These are phyloP conservation scores for Alviniconcha marisindica DNA, from an alignment of 1,140 invertebrate genomes.

Conservation along the genomic window DNA sequence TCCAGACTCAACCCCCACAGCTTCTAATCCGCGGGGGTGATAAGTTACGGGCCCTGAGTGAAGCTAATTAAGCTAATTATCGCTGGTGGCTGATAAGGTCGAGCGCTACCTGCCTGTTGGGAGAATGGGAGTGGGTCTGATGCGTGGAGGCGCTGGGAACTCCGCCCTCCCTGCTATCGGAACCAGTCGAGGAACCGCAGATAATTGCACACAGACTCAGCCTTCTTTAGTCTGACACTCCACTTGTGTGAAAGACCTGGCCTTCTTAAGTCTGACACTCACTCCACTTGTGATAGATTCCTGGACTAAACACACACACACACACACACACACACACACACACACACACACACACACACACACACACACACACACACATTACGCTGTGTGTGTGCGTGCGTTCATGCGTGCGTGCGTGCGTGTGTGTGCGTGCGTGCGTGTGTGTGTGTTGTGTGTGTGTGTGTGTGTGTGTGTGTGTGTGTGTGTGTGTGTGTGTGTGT, in stretches of 20 bases:
- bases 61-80: constrained; percentile 27
- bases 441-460: constrained; percentile 9
- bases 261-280: too few species aligned
- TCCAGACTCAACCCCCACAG: not conserved
- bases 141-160: too few species aligned
- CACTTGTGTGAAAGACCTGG: too few species aligned
- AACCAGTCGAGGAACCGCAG: too few species aligned
- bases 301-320: not conserved
- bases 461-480: not conserved
- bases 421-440: constrained; percentile 11
- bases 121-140: too few species aligned
- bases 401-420: not conserved
- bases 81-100: not conserved
- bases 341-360: too few species aligned
- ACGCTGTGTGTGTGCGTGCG: not conserved
- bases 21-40: not conserved
- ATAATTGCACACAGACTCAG: too few species aligned
- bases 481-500: not conserved
- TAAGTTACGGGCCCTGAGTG: constrained; percentile 21
- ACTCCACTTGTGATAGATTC: too few species aligned
- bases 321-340: too few species aligned
- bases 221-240: too few species aligned
- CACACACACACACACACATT: too few species aligned
- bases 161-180: too few species aligned
- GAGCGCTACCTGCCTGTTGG: not conserved